These are phyloP conservation scores for Nothocercus julius DNA, from an alignment of 2,113 vertebrate genomes.

Conservation along the genomic window DNA sequence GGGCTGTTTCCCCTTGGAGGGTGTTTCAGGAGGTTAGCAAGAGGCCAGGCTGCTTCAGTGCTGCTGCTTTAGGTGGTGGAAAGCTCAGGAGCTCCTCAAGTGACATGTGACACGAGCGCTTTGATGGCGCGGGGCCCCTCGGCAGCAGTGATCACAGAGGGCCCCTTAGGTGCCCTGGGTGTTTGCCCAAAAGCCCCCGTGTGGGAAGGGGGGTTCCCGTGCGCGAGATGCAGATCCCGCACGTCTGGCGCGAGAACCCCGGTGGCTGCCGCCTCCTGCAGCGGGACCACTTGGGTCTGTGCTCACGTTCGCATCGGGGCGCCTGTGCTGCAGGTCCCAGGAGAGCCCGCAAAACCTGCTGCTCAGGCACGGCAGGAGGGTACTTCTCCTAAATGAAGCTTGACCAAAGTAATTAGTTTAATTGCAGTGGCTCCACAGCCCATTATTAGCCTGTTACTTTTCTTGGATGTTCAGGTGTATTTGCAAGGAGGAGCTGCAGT, in stretches of 20 bases:
- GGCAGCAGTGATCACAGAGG: no score
- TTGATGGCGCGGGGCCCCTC: neutral
- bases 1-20: neutral
- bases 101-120: no score
- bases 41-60: no score
- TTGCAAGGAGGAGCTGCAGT: neutral
- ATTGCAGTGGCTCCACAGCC: neutral
- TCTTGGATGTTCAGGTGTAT: neutral
- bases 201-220: no score
- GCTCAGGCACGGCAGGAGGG: neutral
- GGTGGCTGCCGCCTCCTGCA: no score
- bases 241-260: no score
- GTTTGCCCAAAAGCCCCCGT: no score
- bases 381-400: neutral
- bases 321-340: neutral
- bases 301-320: rapidly evolving
- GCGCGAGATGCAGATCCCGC: no score
- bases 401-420: neutral
- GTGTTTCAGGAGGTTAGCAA: no score
- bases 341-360: neutral
- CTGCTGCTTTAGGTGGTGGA: no score
- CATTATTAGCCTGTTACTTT: neutral
- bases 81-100: neutral
- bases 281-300: neutral
- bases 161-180: no score